phyloP scores from a whole-genome alignment of 1,140 invertebrate genomes.

The Capitella teleta region DNA sequence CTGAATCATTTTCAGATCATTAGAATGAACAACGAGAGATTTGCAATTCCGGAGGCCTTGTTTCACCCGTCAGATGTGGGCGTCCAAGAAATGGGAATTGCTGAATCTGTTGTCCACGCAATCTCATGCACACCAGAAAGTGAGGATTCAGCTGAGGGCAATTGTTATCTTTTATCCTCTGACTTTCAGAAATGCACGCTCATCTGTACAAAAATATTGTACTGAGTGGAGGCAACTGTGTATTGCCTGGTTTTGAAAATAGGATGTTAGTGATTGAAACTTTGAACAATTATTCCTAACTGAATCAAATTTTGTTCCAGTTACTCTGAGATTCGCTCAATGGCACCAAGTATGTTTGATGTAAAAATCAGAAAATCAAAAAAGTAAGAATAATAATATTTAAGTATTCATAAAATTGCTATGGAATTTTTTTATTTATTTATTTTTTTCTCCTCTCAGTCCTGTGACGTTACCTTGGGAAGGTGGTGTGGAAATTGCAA shows the following conservation, averaged over 20 bases:
- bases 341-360: not conserved
- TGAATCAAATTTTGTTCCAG: not conserved
- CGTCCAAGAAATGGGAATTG: constrained; percentile 85
- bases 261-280: constrained; percentile 51
- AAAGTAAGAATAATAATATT: no score
- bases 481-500: no score
- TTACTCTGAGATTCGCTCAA: not conserved
- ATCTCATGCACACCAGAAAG: constrained; percentile 20
- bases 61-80: constrained; percentile 93
- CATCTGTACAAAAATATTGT: constrained; percentile 79
- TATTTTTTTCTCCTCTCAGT: no score
- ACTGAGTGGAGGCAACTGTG: constrained; percentile 75
- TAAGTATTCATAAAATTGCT: no score
- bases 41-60: constrained; percentile 85
- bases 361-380: not conserved
- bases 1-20: constrained; percentile 53
- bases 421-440: no score
- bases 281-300: not conserved
- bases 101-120: constrained; percentile 65
- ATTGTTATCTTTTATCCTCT: not conserved
- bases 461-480: no score
- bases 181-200: constrained; percentile 55
- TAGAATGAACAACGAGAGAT: constrained; percentile 69
- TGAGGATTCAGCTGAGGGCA: not conserved
- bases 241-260: constrained; percentile 65